Base-by-base conservation (phyloP, 2,888 invertebrate genomes). In the Trachelus iudaicus region DNA sequence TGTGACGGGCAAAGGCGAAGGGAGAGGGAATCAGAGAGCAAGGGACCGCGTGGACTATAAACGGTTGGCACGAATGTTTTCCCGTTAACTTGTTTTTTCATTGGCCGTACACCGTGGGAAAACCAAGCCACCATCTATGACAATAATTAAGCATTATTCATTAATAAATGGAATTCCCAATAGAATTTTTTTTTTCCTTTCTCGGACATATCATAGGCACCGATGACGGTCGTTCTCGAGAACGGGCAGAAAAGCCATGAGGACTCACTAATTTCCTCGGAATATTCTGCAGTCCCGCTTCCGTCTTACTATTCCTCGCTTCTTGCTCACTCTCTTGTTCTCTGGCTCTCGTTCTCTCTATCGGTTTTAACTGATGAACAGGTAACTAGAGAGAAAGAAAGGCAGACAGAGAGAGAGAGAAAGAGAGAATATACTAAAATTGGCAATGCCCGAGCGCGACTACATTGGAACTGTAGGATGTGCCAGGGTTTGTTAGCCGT, bases 91-190 rank as follows among this genome's bases (percentile, higher is more conserved):
- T 80, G 76, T 81, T 81, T 69, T 33, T 81, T 68, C 77, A 35
- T 75, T 81, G 76, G 76, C 34, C 73, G 15, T 13, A 34, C 12
- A 73, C 12, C 40, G 78, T 75, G 78, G 76, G 76, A 77, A 76
- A 80, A 81, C 79, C 80, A 83, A 34, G 73, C 73, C 73, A 23
- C 79, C 79, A 83, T 87, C 84, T 83, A 84, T 85, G 87, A 87
- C 86, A 87, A 87, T 87, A 87, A 87, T 85, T 85, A 87, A 87
- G 84, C 85, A 87, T 86, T 87, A 86, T 86, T 85, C 82, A 83
- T 84, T 82, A 80, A 79, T 81, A 82, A 82, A 76, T 78, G 77
- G 77, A 80, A 80, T 75, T 83, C 77, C 79, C 77, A 76, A 81
- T 81, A 81, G 80, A 79, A 37, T 81, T 81, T 79, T 85, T 81